These are phyloP conservation scores for Ibycter americanus DNA, from an alignment of 2,797 vertebrate genomes.

Conservation along the genomic window DNA sequence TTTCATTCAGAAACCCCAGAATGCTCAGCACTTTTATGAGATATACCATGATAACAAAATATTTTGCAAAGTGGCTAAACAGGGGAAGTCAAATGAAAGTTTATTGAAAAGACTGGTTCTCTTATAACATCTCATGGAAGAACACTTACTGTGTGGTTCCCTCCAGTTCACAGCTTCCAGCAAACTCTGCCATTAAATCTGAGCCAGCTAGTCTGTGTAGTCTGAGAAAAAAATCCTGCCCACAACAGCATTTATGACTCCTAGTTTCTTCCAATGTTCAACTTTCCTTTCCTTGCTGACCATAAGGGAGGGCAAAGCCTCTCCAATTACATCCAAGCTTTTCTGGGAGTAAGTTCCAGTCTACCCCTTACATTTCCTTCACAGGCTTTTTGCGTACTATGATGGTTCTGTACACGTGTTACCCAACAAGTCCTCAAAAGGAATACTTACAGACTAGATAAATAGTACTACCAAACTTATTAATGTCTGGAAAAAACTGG, in stretches of 20 bases:
- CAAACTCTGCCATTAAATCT: not conserved
- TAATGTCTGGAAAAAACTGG: not conserved
- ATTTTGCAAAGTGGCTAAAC: not conserved
- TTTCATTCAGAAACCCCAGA: not conserved
- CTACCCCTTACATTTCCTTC: not conserved
- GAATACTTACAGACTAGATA: not conserved
- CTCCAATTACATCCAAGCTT: not conserved
- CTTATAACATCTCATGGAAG: not conserved
- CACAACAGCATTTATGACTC: not conserved
- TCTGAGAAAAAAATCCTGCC: not conserved
- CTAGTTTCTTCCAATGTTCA: not conserved
- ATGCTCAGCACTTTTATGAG: not conserved
- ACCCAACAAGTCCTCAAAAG: not conserved
- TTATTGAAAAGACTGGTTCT: not conserved
- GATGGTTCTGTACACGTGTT: not conserved
- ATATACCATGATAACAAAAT: not conserved
- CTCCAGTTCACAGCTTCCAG: not conserved
- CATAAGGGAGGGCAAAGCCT: not conserved
- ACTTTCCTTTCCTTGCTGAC: not conserved
- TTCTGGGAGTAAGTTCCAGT: not conserved
- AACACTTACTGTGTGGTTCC: not conserved
- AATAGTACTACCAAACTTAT: not conserved
- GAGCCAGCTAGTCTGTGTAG: not conserved
- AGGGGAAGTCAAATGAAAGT: not conserved
- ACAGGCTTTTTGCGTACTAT: not conserved